Conservation (phyloP, 2,113 vertebrate genomes). For the Lophius piscatorius region DNA sequence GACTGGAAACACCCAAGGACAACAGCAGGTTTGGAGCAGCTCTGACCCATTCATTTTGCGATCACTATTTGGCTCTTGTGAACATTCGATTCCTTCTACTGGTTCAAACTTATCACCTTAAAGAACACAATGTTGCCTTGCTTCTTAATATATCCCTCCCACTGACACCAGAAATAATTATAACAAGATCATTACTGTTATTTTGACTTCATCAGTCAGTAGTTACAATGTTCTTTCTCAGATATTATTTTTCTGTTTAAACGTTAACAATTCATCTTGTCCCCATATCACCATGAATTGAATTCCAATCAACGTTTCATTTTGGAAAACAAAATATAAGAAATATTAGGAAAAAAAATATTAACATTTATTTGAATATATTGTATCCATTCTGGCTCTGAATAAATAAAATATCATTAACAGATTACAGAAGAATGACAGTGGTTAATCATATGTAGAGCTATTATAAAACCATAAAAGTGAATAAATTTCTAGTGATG, state of each 20-base stretch:
- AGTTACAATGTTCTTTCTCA: not conserved
- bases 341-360: conserved; percentile 23
- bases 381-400: conserved; percentile 39
- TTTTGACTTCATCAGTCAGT: no score
- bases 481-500: conserved; percentile 62
- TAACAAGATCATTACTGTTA: no score
- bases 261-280: not conserved
- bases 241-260: conserved; percentile 5
- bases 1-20: no score
- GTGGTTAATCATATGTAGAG: conserved; percentile 24
- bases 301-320: not conserved
- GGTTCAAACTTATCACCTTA: no score
- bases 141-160: no score
- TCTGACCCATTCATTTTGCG: no score
- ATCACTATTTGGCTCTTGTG: no score
- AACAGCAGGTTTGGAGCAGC: no score
- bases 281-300: conserved; percentile 6
- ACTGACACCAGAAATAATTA: no score
- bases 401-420: conserved; percentile 56
- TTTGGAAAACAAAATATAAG: conserved; percentile 24
- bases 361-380: conserved; percentile 60
- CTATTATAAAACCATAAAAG: conserved; percentile 64
- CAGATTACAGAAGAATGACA: conserved; percentile 51
- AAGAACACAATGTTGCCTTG: no score
- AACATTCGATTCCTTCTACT: no score